These are phyloP conservation scores for Dugesia japonica DNA, from an alignment of 2,888 invertebrate genomes.

Conservation along the genomic window DNA sequence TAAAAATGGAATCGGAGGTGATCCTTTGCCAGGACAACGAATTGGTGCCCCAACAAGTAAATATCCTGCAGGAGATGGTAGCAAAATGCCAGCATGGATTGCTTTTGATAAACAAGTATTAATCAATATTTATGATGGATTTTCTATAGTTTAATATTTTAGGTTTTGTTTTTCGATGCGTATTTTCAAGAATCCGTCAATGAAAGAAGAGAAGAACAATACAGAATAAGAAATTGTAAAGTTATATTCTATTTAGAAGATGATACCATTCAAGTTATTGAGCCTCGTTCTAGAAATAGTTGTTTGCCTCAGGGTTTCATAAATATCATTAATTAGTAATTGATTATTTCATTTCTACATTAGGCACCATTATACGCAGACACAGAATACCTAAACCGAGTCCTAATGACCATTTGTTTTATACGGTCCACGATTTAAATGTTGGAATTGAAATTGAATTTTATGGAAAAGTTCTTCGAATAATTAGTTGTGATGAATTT, in stretches of 20 bases:
- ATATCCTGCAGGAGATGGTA: conserved; percentile 61
- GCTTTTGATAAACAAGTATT: conserved; percentile 63
- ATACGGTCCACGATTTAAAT: conserved; percentile 70
- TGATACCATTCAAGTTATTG: conserved; percentile 70
- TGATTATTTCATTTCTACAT: background rate
- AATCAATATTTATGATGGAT: background rate
- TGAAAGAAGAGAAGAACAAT: conserved; percentile 58
- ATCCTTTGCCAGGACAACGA: conserved; percentile 51
- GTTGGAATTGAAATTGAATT: conserved; percentile 63
- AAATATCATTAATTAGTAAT: background rate
- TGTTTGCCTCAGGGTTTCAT: conserved; percentile 62
- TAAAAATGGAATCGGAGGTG: conserved; percentile 54
- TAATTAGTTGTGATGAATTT: conserved; percentile 70
- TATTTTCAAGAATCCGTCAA: conserved; percentile 55
- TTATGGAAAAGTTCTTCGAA: conserved; percentile 64
- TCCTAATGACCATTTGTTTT: conserved; percentile 60
- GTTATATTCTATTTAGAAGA: conserved; percentile 76
- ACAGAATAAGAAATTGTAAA: conserved; percentile 62
- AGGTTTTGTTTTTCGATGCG: conserved; percentile 26
- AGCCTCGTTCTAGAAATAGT: conserved; percentile 66
- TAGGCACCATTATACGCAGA: conserved; percentile 62
- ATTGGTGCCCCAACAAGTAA: conserved; percentile 56
- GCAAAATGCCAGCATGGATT: conserved; percentile 67
- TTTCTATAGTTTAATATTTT: background rate
- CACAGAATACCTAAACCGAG: conserved; percentile 64